Evolutionary conservation across 2,113 vertebrate genomes (phyloP).

Genomic region (Acanthochromis polyacanthus): DNA sequence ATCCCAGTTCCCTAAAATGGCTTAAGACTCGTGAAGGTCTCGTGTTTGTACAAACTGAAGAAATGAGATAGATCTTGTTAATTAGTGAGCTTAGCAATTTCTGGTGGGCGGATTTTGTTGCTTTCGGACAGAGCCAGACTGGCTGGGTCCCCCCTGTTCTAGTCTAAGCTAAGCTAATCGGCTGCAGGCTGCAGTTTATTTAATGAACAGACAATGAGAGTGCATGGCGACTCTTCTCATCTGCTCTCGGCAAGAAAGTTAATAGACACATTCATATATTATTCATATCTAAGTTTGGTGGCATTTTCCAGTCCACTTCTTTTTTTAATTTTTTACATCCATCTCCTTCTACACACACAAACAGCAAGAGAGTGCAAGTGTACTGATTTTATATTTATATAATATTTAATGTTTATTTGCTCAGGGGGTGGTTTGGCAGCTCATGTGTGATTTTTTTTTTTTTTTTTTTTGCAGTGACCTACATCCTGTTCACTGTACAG

Average conservation of each 20-base stretch:
- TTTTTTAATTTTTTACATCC: neutral
- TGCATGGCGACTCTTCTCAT: neutral
- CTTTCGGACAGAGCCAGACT: too few relatives aligned
- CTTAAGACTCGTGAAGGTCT: neutral
- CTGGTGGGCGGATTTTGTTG: too few relatives aligned
- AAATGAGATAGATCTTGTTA: neutral
- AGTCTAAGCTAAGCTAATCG: neutral
- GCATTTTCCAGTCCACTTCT: constrained; percentile 23
- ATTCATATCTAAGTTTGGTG: neutral
- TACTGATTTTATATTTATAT: constrained; percentile 39
- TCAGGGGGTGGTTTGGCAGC: constrained; percentile 59
- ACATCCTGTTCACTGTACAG: constrained; percentile 55
- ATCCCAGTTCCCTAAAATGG: neutral
- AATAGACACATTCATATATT: neutral
- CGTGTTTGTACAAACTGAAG: neutral
- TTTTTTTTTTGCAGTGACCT: constrained; percentile 52
- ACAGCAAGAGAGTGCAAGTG: neutral
- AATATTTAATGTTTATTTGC: constrained; percentile 58
- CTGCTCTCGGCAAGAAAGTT: neutral
- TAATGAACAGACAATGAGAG: too few relatives aligned
- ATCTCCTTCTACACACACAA: neutral
- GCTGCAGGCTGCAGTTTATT: too few relatives aligned
- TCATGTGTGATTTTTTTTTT: constrained; percentile 22
- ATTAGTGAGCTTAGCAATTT: neutral
- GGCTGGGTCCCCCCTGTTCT: too few relatives aligned